Base-by-base conservation (phyloP, 2,113 vertebrate genomes). In the Steatornis caripensis region DNA sequence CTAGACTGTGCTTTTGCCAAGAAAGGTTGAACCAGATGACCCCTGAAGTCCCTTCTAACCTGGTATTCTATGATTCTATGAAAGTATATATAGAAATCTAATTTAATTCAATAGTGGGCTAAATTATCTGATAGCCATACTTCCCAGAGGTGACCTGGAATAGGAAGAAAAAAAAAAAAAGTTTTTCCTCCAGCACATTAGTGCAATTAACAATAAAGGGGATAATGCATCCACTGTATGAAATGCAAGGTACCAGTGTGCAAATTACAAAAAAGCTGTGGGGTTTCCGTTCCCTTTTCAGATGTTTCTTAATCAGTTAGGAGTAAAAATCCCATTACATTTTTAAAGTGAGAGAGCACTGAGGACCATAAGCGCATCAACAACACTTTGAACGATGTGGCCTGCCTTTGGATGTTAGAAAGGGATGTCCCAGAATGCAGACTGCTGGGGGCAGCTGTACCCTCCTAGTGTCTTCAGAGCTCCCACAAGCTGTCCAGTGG, bases 361-460 rank as follows among this genome's bases (percentile, higher is more conserved):
- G 16, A 36, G 12, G 22, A 74, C 16, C 29, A 69, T 53, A 78
- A 69, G 16, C 9, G 7, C 17, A 32, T 37, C 17, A 54, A 5
- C 7, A 68, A 1, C 0, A 0, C 12, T 71, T 79, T 46, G 37
- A 20, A 49, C 2, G 2, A 45, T 12, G 9, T 10, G 4, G 3
- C 32, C 22, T 54, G 2, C 3, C 20, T 79, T 43, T 64, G 48
- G 18, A 85, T 14, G 39, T 85, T 54, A 82, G 43, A 26, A 71
- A 90, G 15, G 29, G 15, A 11, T 41, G 37, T 65, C 18, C 34
- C 9, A 46, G 27, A 68, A 34, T 0, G 3, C 43, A 75, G 16
- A 9, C 6, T 45, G 11, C 34, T 49, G 29, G 5, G 6, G 3
- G 16, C 4, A 68, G 4, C 21, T 14, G 7, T 53, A 36, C 10